Evolutionary conservation across 2,113 vertebrate species (phyloP).

Genomic region (Catharus minimus): DNA sequence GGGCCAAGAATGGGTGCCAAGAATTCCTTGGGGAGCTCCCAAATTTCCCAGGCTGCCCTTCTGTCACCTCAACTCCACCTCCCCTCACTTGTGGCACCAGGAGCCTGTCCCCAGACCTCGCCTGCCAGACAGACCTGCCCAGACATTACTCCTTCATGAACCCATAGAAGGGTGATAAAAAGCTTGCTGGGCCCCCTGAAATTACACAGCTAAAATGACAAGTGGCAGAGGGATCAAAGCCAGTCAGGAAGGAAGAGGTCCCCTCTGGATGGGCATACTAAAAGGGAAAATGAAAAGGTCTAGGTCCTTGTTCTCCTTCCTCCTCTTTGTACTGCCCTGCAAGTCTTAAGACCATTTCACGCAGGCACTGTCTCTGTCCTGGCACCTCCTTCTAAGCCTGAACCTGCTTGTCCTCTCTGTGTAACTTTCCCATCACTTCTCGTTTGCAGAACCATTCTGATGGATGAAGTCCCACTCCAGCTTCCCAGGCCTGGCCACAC

Average conservation of each 20-base stretch:
- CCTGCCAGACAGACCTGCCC: not conserved
- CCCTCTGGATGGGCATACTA: not conserved
- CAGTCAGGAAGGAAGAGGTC: not conserved
- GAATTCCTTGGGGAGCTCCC: not conserved
- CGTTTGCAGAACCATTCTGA: not conserved
- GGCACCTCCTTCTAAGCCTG: not conserved
- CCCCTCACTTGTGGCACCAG: rapidly evolving
- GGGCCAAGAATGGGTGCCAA: not conserved
- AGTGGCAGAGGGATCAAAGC: not conserved
- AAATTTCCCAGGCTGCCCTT: not conserved
- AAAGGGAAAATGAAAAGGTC: not conserved
- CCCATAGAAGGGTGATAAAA: not conserved
- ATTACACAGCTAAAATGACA: not conserved
- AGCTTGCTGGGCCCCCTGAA: not conserved
- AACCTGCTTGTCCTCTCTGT: not conserved
- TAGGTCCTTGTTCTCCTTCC: not conserved
- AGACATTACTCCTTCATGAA: not conserved
- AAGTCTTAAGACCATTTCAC: not conserved
- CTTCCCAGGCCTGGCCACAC: not conserved
- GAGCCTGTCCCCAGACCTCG: not conserved
- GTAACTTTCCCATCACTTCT: not conserved
- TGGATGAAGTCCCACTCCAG: not conserved
- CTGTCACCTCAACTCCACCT: not conserved
- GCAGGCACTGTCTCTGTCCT: not conserved
- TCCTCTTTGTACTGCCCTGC: not conserved